These are phyloP conservation scores for Aricia agestis DNA, from an alignment of 1,140 invertebrate genomes.

Conservation along the genomic window DNA sequence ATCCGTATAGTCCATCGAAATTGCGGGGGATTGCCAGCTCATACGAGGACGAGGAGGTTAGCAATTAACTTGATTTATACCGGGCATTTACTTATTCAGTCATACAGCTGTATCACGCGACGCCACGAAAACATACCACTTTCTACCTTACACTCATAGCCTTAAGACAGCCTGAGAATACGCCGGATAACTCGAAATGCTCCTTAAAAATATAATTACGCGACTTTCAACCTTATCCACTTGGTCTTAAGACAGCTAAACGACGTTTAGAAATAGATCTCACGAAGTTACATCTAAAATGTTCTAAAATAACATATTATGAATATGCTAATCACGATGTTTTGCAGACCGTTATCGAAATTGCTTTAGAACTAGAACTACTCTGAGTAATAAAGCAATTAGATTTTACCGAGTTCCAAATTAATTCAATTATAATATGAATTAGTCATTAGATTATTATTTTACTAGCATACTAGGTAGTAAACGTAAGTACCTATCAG, in stretches of 20 bases:
- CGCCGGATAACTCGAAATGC: too few relatives aligned
- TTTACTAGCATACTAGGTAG: too few relatives aligned
- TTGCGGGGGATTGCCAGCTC: conserved; percentile 54
- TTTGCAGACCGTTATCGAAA: conserved; percentile 37
- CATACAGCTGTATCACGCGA: conserved; percentile 67
- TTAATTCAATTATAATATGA: neutral
- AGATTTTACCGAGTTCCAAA: conserved; percentile 30
- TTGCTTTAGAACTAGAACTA: conserved; percentile 35
- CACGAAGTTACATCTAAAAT: conserved; percentile 42
- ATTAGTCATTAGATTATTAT: too few relatives aligned
- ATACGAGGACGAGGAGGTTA: conserved; percentile 66
- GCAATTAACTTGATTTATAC: conserved; percentile 75
- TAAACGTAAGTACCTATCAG: too few relatives aligned
- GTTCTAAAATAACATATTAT: conserved; percentile 42
- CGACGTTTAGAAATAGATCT: neutral
- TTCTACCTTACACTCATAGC: conserved; percentile 27
- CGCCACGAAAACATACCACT: conserved; percentile 29
- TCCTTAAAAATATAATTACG: conserved; percentile 17
- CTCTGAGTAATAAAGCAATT: conserved; percentile 38
- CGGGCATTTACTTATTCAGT: conserved; percentile 72
- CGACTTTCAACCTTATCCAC: conserved; percentile 33
- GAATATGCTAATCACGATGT: conserved; percentile 48
- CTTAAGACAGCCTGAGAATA: conserved; percentile 7
- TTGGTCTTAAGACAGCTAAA: conserved; percentile 9
- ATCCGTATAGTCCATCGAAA: conserved; percentile 53